Base-by-base conservation (phyloP, 1,140 invertebrate species). In the Aphis craccivora region DNA sequence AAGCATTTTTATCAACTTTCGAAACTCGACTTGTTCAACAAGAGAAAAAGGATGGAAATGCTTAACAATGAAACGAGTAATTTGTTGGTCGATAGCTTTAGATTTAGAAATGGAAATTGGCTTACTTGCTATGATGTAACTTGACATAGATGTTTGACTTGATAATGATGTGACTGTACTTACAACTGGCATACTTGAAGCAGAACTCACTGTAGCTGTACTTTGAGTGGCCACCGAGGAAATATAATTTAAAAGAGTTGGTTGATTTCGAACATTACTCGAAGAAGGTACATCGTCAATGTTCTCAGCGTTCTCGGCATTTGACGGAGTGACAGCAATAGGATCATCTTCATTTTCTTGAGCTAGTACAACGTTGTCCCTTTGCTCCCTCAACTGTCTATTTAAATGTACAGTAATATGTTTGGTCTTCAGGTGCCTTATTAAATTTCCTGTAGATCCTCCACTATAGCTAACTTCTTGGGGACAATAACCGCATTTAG, bases 1-100 rank as follows among this genome's bases (percentile, higher is more conserved):
- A 55, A 94, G 67, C 93, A 94, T 84, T 81, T 94, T 84, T 35
- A 94, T 91, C 37, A 94, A 94, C 88, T 94, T 94, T 90, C 8
- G 30, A 90, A 90, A 90, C 45, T 90, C 88, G 2, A 20, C 30
- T 55, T 90, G 37, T 55, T 90, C 48, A 43, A 90, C 88, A 6
- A 90, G n/a, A 14, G 45, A 51, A 90, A 90, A 90, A 14, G 88
- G 88, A 45, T 90, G 43, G 35, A 90, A 90, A 90, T 37, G 25
- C 45, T 48, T 48, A 45, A 90, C 40, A 45, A 90, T 48, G 23
- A 90, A 90, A 35, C 43, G 22, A 9, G 88, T 90, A 51, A 90
- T 48, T 55, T 90, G 45, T 30, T 45, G 30, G 35, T 90, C 48
- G 18, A 90, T 48, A 51, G 88, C 88, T 45, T 90, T 43, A 43